phyloP scores from a whole-genome alignment of 2,797 vertebrate genomes.

The Lepus oiostolus region DNA sequence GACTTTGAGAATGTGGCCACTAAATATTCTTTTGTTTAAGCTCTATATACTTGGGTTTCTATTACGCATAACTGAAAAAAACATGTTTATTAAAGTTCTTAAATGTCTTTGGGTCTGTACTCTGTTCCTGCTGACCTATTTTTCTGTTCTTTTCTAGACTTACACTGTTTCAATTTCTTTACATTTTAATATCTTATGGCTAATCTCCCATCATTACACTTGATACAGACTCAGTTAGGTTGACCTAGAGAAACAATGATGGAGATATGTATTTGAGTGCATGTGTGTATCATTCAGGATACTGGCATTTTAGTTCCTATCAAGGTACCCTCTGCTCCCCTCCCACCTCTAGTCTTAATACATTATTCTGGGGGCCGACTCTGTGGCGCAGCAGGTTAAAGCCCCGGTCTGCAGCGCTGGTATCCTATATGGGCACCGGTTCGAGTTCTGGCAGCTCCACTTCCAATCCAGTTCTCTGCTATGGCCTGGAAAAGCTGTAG shows the following conservation, averaged over 20 bases:
- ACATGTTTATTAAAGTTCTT: background rate
- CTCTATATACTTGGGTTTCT: background rate
- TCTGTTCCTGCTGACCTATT: background rate
- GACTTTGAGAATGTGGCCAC: background rate
- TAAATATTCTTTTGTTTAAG: background rate
- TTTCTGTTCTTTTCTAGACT: conserved; percentile 13
- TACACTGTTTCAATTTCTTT: conserved; percentile 4
- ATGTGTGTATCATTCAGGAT: background rate
- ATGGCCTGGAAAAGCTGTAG: too few species aligned
- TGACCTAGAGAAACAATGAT: background rate
- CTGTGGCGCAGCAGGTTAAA: too few species aligned
- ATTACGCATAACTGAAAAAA: conserved; percentile 2
- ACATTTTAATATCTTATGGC: background rate
- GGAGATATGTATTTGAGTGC: background rate
- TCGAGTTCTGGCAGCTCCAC: too few species aligned
- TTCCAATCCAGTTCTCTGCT: too few species aligned
- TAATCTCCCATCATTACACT: background rate
- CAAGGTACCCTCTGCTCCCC: background rate
- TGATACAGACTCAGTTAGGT: background rate
- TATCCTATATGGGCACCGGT: too few species aligned
- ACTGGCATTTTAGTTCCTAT: background rate
- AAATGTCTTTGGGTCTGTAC: background rate
- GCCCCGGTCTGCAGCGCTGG: too few species aligned
- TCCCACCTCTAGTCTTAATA: background rate
- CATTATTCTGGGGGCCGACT: too few species aligned